Evolutionary conservation across 30 jellyfish, hydroid and myxozoan genomes (phyloP).

Genomic region (Phacellophora camtschatica): DNA sequence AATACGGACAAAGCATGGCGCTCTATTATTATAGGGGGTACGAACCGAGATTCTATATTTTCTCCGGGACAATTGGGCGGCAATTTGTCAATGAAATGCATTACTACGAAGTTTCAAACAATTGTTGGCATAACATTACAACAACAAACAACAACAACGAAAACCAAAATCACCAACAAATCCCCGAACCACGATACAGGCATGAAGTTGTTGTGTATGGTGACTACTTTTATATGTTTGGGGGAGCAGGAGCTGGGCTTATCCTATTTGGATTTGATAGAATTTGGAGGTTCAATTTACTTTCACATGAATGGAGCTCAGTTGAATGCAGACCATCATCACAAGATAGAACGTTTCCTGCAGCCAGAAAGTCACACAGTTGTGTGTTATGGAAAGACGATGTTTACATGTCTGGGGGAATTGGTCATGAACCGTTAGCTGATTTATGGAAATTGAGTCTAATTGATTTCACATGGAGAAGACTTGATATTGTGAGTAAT

Average conservation of each 20-base stretch:
- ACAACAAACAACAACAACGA: no score
- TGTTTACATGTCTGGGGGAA: slow-evolving; percentile 82
- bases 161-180: no score
- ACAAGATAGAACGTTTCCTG: slow-evolving; percentile 30
- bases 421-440: background rate
- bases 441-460: slow-evolving; percentile 73
- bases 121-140: slow-evolving; percentile 36
- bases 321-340: slow-evolving; percentile 38
- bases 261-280: slow-evolving; percentile 40
- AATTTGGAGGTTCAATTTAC: slow-evolving; percentile 24
- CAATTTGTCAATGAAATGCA: slow-evolving; percentile 67
- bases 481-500: slow-evolving; percentile 43
- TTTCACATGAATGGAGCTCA: slow-evolving; percentile 32
- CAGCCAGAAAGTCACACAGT: slow-evolving; percentile 70
- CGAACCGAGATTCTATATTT: slow-evolving; percentile 22
- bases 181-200: slow-evolving; percentile 71
- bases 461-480: slow-evolving; percentile 47
- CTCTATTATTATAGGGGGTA: background rate
- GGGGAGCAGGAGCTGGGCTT: no score
- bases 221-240: slow-evolving; percentile 58
- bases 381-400: slow-evolving; percentile 52
- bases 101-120: slow-evolving; percentile 17
- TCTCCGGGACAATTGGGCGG: slow-evolving; percentile 79
- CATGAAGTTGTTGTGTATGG: slow-evolving; percentile 64
- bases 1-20: slow-evolving; percentile 82